phyloP scores from a whole-genome alignment of 2,888 invertebrate species.

The Calephelis perditalis region DNA sequence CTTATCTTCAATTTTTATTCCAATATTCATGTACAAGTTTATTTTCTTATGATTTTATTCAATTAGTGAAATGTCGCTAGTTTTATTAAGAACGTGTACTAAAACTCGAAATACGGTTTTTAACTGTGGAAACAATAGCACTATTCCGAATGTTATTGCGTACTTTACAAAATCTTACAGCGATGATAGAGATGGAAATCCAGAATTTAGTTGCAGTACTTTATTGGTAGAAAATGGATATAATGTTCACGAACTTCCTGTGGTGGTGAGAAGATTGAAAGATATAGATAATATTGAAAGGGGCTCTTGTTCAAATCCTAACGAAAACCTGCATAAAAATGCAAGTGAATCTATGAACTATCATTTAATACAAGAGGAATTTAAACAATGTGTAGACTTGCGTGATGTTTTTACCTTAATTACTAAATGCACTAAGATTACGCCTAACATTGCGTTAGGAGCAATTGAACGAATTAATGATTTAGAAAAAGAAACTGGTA shows the following conservation, averaged over 20 bases:
- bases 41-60: not conserved
- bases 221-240: slow-evolving; percentile 82
- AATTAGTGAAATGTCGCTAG: slow-evolving; percentile 44
- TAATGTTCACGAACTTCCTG: slow-evolving; percentile 83
- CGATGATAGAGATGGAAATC: slow-evolving; percentile 50
- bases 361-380: slow-evolving; percentile 64
- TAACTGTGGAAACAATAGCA: slow-evolving; percentile 35
- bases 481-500: slow-evolving; percentile 50
- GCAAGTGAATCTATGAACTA: slow-evolving; percentile 50
- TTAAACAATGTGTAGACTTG: slow-evolving; percentile 59
- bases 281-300: slow-evolving; percentile 51
- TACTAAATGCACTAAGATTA: slow-evolving; percentile 69
- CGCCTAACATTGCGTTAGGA: slow-evolving; percentile 69
- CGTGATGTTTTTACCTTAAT: slow-evolving; percentile 65
- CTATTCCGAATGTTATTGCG: slow-evolving; percentile 31
- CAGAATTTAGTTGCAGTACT: slow-evolving; percentile 61
- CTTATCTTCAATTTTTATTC: too few species aligned
- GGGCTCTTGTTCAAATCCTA: slow-evolving; percentile 24
- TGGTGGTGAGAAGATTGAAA: slow-evolving; percentile 76
- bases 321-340: slow-evolving; percentile 33
- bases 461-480: slow-evolving; percentile 69
- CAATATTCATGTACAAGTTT: not conserved
- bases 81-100: slow-evolving; percentile 51
- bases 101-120: slow-evolving; percentile 50
- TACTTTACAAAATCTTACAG: slow-evolving; percentile 41